Base-by-base conservation (phyloP, 2,797 vertebrate species). In the Leptoclinus maculatus region DNA sequence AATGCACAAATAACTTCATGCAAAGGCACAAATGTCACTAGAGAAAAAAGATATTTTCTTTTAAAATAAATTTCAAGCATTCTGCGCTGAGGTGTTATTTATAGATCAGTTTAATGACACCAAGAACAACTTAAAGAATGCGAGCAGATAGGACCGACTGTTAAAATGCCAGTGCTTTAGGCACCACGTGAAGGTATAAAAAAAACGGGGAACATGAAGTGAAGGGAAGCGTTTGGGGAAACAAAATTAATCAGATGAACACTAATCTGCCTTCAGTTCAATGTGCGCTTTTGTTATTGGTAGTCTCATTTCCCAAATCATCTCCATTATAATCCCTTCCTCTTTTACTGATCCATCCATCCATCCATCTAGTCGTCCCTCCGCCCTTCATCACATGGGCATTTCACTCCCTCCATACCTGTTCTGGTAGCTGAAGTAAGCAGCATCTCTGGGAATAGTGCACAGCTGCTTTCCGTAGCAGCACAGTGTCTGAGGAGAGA, bases 371-470 rank as follows among this genome's bases (percentile, higher is more conserved):
- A 34, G 12, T 29, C 13, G 2, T 25, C 45, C 59, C 34, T 53
- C 47, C 36, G 38, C 23, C 27, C 41, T 41, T 65, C 29, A 47
- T 12, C 29, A 47, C 6, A 34, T 36, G 2, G 11, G 5, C 1
- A 2, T 10, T 43, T 41, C 51, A n/a, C 59, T 53, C 45, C 70
- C 25, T 69, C 8, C 85, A 59, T 96, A 99, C 98, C 98, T 99
- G 97, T 99, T 99, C 94, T 99, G 98, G 92, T 99, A 99, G 94
- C 98, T 99, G 94, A 99, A 99, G 91, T 99, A 99, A 88, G 97
- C 97, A 89, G 97, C 97, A 83, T 99, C 98, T 89, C 97, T 93
- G 81, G 98, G 97, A 91, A 99, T 99, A 71, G 98, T 99, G 93
- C 98, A 99, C 19, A 99, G 93, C 95, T 99, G 98, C 95, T 99